A percentile compares a stretch with the other conserved stretches of the same genome.
Evolutionary conservation across 2,113 vertebrate genomes (phyloP).

Genomic region (Pteruthius melanotis): DNA sequence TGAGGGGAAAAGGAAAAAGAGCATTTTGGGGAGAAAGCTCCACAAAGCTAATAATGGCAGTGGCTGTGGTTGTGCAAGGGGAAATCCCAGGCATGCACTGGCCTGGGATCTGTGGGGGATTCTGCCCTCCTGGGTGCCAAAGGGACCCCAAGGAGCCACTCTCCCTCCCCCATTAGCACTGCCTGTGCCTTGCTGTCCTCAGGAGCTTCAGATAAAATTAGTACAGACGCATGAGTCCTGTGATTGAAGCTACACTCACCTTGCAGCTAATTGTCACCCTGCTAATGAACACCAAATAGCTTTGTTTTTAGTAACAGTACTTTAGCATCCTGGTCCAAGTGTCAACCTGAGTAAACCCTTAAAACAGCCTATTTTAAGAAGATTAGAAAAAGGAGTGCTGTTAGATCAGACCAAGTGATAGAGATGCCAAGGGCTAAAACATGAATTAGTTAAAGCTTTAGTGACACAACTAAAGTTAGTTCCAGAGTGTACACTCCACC

Average conservation of each 20-base stretch:
- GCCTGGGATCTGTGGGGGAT: background rate
- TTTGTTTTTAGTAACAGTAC: background rate
- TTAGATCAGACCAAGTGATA: background rate
- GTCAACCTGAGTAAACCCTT: background rate
- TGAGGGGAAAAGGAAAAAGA: background rate
- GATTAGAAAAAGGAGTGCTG: background rate
- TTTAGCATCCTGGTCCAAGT: background rate
- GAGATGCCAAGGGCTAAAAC: background rate
- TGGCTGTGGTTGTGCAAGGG: background rate
- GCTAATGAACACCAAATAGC: background rate
- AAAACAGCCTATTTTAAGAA: background rate
- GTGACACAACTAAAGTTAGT: background rate
- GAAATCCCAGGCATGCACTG: fast-evolving
- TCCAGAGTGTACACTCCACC: background rate
- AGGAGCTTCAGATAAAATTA: background rate
- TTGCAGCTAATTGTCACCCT: background rate
- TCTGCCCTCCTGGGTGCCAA: background rate
- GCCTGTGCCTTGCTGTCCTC: background rate
- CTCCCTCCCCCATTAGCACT: background rate
- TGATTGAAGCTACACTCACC: background rate
- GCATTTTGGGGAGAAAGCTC: background rate
- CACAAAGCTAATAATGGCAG: background rate
- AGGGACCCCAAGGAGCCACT: background rate
- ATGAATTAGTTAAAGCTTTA: background rate
- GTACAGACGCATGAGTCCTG: background rate